A percentile compares a stretch with the other conserved stretches of the same genome.
phyloP scores from a whole-genome alignment of 2,888 invertebrate genomes.

The Lottia gigantea region DNA sequence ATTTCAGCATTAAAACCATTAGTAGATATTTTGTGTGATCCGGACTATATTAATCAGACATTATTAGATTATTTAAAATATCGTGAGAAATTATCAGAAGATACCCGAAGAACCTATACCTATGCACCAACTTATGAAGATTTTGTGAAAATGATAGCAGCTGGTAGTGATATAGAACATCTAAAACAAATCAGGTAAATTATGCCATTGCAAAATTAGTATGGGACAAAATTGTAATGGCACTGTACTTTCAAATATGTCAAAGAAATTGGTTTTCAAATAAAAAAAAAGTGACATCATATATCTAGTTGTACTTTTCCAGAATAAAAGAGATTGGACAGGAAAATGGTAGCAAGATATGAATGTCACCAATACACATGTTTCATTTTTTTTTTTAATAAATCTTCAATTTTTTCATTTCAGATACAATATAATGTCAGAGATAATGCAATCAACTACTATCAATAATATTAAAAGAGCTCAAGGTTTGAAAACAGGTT shows the following conservation, averaged over 20 bases:
- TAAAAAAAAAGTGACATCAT: too few relatives aligned
- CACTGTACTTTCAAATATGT: too few relatives aligned
- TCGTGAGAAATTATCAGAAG: constrained; percentile 77
- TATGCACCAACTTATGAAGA: constrained; percentile 91
- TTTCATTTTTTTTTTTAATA: too few relatives aligned
- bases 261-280: too few relatives aligned
- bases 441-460: constrained; percentile 93
- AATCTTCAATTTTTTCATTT: constrained; percentile 40
- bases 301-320: too few relatives aligned
- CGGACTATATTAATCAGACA: constrained; percentile 91
- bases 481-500: constrained; percentile 73
- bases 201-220: background rate
- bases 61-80: constrained; percentile 85
- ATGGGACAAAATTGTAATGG: too few relatives aligned
- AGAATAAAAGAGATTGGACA: too few relatives aligned
- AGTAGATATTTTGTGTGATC: constrained; percentile 86
- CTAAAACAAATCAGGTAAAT: constrained; percentile 82
- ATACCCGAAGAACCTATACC: constrained; percentile 83
- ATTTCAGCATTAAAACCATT: constrained; percentile 81
- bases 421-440: constrained; percentile 87
- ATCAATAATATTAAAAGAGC: constrained; percentile 89
- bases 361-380: too few relatives aligned
- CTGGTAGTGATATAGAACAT: constrained; percentile 83
- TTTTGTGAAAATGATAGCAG: constrained; percentile 85
- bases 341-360: too few relatives aligned